A percentile compares a stretch with the other conserved stretches of the same genome.
phyloP scores from a whole-genome alignment of 1,140 invertebrate genomes.

The Drosophila subpulchrella region DNA sequence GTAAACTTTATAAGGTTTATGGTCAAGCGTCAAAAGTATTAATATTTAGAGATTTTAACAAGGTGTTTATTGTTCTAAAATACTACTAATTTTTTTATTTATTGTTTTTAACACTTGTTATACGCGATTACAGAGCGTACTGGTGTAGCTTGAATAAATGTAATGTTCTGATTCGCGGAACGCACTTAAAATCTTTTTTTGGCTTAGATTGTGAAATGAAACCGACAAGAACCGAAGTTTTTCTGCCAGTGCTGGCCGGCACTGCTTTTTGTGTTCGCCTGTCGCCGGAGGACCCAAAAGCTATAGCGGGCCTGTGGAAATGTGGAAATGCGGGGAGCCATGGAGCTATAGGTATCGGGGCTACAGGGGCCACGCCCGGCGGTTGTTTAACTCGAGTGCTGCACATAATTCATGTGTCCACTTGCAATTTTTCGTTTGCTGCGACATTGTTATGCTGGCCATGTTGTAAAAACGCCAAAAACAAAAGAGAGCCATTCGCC shows the following conservation, averaged over 20 bases:
- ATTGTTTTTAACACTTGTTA: no score
- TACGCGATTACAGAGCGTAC: no score
- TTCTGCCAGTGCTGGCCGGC: slow-evolving; percentile 25
- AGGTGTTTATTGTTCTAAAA: no score
- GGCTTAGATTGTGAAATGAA: no score
- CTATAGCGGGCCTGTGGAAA: slow-evolving; percentile 2
- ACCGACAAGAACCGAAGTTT: background rate
- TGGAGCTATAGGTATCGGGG: slow-evolving; percentile 32
- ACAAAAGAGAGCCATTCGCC: slow-evolving; percentile 58
- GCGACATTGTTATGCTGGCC: slow-evolving; percentile 80
- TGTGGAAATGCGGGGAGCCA: background rate
- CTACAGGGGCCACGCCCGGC: slow-evolving; percentile 59
- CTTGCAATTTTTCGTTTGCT: slow-evolving; percentile 78
- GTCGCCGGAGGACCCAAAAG: slow-evolving; percentile 29
- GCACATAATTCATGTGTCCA: slow-evolving; percentile 82
- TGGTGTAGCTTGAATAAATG: no score
- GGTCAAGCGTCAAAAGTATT: no score
- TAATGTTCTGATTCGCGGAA: no score
- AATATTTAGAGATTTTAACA: no score
- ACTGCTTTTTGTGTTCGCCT: slow-evolving; percentile 67
- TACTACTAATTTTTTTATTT: no score
- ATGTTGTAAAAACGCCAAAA: slow-evolving; percentile 80
- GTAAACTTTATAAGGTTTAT: no score
- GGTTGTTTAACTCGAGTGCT: slow-evolving; percentile 82
- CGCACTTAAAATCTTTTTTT: no score